Evolutionary conservation across 2,888 invertebrate genomes (phyloP).

Genomic region (Philereme transversata): DNA sequence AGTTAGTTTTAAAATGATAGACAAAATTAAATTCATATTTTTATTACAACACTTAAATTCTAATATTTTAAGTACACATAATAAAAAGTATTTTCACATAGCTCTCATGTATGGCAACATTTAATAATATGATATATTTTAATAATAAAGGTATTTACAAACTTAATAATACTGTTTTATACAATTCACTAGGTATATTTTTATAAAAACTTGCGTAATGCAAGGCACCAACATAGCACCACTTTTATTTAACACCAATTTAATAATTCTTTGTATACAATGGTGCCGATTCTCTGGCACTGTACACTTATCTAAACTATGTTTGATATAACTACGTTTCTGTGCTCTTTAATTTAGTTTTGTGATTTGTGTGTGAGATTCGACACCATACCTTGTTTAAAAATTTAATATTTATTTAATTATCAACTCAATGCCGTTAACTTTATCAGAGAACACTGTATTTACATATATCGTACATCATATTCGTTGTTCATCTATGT

Average conservation of each 20-base stretch:
- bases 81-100: conserved; percentile 41
- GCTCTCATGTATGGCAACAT: conserved; percentile 65
- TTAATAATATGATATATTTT: conserved; percentile 42
- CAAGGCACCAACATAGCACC: conserved; percentile 64
- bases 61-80: conserved; percentile 71
- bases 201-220: conserved; percentile 43
- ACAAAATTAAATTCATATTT: conserved; percentile 42
- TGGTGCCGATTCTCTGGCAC: no score
- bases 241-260: conserved; percentile 33
- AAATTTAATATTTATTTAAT: no score
- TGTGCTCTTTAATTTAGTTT: no score
- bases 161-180: conserved; percentile 62
- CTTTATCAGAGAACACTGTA: no score
- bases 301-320: no score
- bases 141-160: conserved; percentile 48
- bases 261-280: background rate
- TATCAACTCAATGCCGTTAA: no score
- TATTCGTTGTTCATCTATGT: no score
- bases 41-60: conserved; percentile 76
- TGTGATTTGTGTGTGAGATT: no score
- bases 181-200: conserved; percentile 40
- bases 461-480: no score
- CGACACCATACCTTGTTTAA: no score
- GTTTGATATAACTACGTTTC: no score
- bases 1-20: conserved; percentile 19